Evolutionary conservation across 1,140 invertebrate genomes (phyloP), one percentile per base, ranked within the genome.

Genomic region (Homalodisca vitripennis): DNA sequence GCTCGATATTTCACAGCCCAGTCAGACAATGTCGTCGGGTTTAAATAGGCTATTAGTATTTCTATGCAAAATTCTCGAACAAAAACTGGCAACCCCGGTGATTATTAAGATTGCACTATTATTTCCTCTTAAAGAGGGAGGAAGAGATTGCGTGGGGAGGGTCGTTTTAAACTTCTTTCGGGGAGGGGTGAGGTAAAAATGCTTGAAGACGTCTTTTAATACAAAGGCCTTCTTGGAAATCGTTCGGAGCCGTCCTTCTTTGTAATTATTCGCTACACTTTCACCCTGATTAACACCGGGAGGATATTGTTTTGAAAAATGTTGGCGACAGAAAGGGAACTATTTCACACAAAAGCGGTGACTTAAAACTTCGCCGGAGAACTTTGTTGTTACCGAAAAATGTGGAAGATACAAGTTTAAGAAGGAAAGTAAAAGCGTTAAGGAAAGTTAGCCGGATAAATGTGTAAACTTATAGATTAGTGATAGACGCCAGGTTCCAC

Each of bases 21-120:
- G 14, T 47, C 32, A 66, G 41, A 66, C 63, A 66, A 46, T 47
- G 67, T 55, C 67, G 48, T 27, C 48, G 53, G 17, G 27, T 62
- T 57, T 69, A 69, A 69, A 69, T 69, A 69, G 67, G 67, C 67
- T 69, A 69, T 69, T 69, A 69, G 67, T 69, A 69, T 69, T 69
- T 69, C 48, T 69, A 69, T 69, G 67, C 55, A 47, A 69, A 69
- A 69, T 69, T 69, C 67, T 69, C 57, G 31, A 69, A 69, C 67
- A 57, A 55, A 55, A 69, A 69, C 67, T 60, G 67, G 30, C 34
- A 41, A 47, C 48, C 32, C 32, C n/a, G 67, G 67, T 41, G 67
- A 69, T 69, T 53, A 69, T 69, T 31, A 69, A 69, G 67, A 69
- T 69, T 69, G 63, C 55, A 62, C 67, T 69, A 69, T 69, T 69